phyloP scores from a whole-genome alignment of 2,888 invertebrate species.

The Drosophila tripunctata region DNA sequence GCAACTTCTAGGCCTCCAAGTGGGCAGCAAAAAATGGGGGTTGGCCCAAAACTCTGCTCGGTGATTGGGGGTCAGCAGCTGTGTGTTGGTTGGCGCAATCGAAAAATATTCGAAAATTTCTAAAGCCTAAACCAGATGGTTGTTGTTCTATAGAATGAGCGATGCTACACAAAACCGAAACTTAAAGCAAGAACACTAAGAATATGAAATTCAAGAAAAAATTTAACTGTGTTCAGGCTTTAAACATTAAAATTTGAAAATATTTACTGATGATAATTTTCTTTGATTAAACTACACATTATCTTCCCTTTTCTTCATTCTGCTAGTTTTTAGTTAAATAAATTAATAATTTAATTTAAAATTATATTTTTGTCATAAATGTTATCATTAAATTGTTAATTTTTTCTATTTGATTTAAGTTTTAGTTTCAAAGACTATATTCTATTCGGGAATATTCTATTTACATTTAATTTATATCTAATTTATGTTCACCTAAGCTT shows the following conservation, averaged over 20 bases:
- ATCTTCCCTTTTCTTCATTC: no score
- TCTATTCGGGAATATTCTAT: no score
- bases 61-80: slow-evolving; percentile 49
- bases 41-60: slow-evolving; percentile 5
- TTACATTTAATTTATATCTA: background rate
- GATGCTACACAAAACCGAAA: background rate
- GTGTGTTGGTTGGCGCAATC: slow-evolving; percentile 13
- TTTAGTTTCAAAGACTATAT: background rate
- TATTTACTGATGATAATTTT: no score
- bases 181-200: background rate
- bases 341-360: no score
- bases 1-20: slow-evolving; percentile 16
- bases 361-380: no score
- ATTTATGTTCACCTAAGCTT: no score
- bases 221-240: background rate
- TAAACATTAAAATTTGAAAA: no score
- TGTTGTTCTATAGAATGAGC: background rate
- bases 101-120: slow-evolving; percentile 36
- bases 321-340: no score
- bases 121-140: background rate
- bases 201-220: background rate
- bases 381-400: background rate
- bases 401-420: background rate
- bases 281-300: no score
- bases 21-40: slow-evolving; percentile 35